phyloP scores from a whole-genome alignment of 2,888 invertebrate genomes.

The Rhamnusium bicolor region DNA sequence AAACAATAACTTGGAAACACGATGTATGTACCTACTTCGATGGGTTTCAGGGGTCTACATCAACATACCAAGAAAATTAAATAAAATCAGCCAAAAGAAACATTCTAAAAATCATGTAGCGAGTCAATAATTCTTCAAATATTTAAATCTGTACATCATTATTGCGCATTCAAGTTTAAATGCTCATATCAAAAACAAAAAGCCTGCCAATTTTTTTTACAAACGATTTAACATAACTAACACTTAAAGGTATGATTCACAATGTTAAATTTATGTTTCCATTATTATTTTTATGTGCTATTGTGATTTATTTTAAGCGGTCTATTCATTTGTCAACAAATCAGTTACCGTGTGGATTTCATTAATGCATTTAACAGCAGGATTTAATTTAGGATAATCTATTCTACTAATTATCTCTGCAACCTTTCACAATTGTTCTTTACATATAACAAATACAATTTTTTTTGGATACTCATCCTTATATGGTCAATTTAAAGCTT shows the following conservation, averaged over 20 bases:
- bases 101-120: not conserved
- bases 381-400: too few species aligned
- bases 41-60: too few species aligned
- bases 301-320: slow-evolving; percentile 6
- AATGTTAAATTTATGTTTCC: slow-evolving; percentile 15
- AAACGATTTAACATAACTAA: slow-evolving; percentile 50
- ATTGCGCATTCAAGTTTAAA: slow-evolving; percentile 35
- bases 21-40: too few species aligned
- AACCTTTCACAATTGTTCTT: too few species aligned
- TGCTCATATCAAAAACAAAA: slow-evolving; percentile 39
- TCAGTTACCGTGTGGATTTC: not conserved
- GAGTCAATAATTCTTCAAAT: not conserved
- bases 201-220: slow-evolving; percentile 47
- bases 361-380: too few species aligned
- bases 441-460: too few species aligned
- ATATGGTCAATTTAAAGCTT: too few species aligned
- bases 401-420: too few species aligned
- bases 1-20: too few species aligned
- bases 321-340: not conserved
- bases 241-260: slow-evolving; percentile 44
- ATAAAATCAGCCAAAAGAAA: not conserved
- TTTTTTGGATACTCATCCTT: too few species aligned
- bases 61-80: too few species aligned
- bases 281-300: not conserved
- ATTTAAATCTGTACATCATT: slow-evolving; percentile 11